Evolutionary conservation across 2,888 invertebrate species (phyloP).

Genomic region (Trachelus tabidus): DNA sequence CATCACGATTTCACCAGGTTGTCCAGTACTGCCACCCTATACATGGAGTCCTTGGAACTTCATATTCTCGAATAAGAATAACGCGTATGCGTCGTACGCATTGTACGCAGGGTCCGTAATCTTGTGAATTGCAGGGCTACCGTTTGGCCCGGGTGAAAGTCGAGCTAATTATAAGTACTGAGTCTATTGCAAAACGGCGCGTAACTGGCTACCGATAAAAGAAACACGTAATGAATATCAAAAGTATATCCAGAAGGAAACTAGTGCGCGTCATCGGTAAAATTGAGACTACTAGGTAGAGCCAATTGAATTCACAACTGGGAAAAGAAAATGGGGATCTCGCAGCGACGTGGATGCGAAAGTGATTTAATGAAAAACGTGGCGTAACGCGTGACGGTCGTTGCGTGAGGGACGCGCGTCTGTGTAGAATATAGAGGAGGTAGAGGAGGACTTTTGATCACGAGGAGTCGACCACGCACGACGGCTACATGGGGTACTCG

Average conservation of each 20-base stretch:
- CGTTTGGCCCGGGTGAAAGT: conserved; percentile 17
- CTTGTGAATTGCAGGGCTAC: not conserved
- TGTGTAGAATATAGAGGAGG: not conserved
- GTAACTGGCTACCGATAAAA: not conserved
- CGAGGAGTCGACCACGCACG: not conserved
- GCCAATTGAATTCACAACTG: no score
- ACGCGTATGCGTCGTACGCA: not conserved
- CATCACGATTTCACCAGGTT: no score
- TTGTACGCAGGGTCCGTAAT: not conserved
- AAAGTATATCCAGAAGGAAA: not conserved
- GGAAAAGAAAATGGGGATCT: not conserved
- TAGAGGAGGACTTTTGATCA: not conserved
- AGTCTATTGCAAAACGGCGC: conserved; percentile 15
- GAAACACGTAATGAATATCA: not conserved
- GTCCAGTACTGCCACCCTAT: no score
- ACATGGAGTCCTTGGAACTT: no score
- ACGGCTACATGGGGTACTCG: not conserved
- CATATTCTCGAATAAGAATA: no score
- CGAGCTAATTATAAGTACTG: conserved; percentile 21
- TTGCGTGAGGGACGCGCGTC: not conserved
- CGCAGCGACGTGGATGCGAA: not conserved
- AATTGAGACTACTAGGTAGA: not conserved
- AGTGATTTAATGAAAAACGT: not conserved
- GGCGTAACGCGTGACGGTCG: not conserved
- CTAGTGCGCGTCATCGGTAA: not conserved